Percentiles rank a stretch among this genome's conserved stretches.
Evolutionary conservation across 2,113 vertebrate species (phyloP).

Genomic region (Austrofundulus limnaeus): DNA sequence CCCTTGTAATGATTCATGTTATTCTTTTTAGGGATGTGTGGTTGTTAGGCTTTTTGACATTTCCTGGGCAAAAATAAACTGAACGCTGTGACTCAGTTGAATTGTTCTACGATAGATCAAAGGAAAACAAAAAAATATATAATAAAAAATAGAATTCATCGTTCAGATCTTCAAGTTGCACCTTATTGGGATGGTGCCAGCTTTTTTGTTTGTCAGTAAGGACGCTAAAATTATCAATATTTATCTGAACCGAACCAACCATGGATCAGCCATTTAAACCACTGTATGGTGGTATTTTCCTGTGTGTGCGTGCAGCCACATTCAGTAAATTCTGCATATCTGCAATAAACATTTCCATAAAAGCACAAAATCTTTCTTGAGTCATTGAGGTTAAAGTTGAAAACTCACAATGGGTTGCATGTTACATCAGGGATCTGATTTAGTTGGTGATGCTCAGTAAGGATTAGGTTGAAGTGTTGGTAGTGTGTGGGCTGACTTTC

Average conservation of each 20-base stretch:
- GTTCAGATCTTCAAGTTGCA: background rate
- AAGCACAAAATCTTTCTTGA: conserved; percentile 4
- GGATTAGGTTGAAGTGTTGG: conserved; percentile 30
- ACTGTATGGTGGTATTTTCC: no score
- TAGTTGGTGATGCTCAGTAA: conserved; percentile 15
- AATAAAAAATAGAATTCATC: no score
- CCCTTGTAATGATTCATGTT: background rate
- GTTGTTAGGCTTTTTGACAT: background rate
- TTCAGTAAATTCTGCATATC: background rate
- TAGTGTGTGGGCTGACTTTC: conserved; percentile 11
- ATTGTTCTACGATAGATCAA: background rate
- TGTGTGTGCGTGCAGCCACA: background rate
- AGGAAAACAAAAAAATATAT: background rate
- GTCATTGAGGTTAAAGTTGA: conserved; percentile 22
- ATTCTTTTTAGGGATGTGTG: background rate
- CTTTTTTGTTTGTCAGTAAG: no score
- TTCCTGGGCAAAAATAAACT: background rate
- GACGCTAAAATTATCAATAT: no score
- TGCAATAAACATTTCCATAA: conserved; percentile 6
- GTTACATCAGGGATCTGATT: conserved; percentile 32
- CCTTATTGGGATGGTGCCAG: no score
- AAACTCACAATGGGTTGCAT: conserved; percentile 33
- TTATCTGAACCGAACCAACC: no score
- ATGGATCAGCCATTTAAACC: no score
- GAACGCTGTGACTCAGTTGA: background rate